Percentiles rank a stretch among this genome's conserved stretches.
Conservation (phyloP, 2,888 invertebrate genomes). For the Sphaerophoria taeniata region DNA sequence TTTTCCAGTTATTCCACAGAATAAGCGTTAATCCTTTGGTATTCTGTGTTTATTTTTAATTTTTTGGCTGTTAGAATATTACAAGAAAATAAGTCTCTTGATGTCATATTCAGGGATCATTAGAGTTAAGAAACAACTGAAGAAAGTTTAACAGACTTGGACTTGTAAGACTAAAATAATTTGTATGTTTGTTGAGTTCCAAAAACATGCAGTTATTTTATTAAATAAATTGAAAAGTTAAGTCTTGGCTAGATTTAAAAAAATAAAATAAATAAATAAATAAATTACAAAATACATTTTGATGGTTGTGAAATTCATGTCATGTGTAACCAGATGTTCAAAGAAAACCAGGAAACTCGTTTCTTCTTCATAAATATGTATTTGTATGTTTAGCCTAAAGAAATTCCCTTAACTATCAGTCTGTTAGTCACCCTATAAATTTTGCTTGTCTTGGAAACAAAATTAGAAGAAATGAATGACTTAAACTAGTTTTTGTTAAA, state of each 20-base stretch:
- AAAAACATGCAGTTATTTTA: background rate
- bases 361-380: background rate
- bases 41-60: too few species aligned
- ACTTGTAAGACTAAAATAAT: too few species aligned
- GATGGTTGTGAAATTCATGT: conserved; percentile 1
- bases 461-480: background rate
- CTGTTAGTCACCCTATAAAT: conserved; percentile 6
- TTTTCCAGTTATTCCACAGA: too few species aligned
- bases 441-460: conserved; percentile 5
- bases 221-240: background rate
- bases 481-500: background rate
- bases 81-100: too few species aligned
- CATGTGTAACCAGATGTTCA: background rate
- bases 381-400: background rate
- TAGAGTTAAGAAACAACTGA: too few species aligned
- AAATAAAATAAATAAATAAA: background rate
- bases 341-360: background rate
- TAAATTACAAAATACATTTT: background rate
- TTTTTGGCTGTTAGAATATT: too few species aligned
- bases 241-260: background rate
- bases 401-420: conserved; percentile 5
- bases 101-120: too few species aligned
- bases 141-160: too few species aligned
- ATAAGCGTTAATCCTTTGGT: too few species aligned
- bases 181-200: too few species aligned